These are phyloP conservation scores for Pomacea canaliculata DNA, from an alignment of 2,888 invertebrate genomes.

Conservation along the genomic window DNA sequence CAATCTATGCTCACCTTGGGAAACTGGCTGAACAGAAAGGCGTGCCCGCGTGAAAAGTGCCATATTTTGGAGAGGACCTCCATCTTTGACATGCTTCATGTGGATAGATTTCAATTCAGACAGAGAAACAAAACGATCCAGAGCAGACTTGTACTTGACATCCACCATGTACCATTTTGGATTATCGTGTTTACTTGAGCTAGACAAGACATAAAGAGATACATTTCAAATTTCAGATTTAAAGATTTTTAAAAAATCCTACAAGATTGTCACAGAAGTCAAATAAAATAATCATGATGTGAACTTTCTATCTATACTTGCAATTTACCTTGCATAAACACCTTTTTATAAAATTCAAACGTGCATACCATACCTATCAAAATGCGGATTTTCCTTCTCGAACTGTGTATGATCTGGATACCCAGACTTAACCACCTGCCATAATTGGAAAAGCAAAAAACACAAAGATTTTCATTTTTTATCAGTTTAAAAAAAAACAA, in stretches of 20 bases:
- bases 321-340: too few species aligned
- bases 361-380: slow-evolving; percentile 55
- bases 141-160: slow-evolving; percentile 62
- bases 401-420: slow-evolving; percentile 70
- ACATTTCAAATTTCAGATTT: too few species aligned
- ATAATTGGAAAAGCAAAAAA: slow-evolving; percentile 8
- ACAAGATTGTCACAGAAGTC: too few species aligned
- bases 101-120: slow-evolving; percentile 62
- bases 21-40: slow-evolving; percentile 67
- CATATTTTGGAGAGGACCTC: slow-evolving; percentile 62
- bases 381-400: slow-evolving; percentile 65
- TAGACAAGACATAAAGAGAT: slow-evolving; percentile 22
- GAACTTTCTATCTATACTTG: too few species aligned
- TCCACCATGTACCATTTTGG: slow-evolving; percentile 69
- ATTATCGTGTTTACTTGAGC: slow-evolving; percentile 48
- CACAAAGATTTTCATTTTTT: too few species aligned
- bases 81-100: slow-evolving; percentile 57
- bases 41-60: slow-evolving; percentile 65
- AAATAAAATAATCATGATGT: too few species aligned
- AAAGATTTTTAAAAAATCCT: too few species aligned
- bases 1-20: slow-evolving; percentile 48
- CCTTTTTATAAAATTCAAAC: too few species aligned
- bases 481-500: too few species aligned
- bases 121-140: slow-evolving; percentile 63
- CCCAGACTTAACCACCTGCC: slow-evolving; percentile 64